Conservation (phyloP, 2,888 invertebrate species). For the Erebia aethiops region DNA sequence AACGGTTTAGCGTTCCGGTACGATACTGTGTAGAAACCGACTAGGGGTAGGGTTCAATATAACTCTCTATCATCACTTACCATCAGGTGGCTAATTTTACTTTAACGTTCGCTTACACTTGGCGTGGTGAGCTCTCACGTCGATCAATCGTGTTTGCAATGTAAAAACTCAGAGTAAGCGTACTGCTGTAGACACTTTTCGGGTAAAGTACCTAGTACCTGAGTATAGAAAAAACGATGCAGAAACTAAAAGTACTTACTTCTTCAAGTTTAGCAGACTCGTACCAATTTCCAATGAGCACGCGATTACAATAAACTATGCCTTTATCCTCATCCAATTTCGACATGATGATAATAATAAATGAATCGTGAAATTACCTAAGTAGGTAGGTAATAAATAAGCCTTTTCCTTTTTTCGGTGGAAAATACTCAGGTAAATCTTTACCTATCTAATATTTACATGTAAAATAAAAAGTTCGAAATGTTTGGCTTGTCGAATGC, state of each 20-base stretch:
- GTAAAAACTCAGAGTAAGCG: no score
- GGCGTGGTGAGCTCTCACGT: no score
- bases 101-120: no score
- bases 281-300: conserved; percentile 75
- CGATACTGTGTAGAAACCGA: no score
- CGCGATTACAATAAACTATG: conserved; percentile 69
- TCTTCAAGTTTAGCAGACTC: conserved; percentile 73
- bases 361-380: conserved; percentile 2
- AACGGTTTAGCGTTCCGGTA: no score
- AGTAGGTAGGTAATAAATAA: background rate
- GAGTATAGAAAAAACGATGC: background rate
- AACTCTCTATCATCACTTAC: no score
- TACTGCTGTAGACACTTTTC: background rate
- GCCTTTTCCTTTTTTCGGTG: background rate
- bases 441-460: background rate
- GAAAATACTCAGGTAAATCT: background rate
- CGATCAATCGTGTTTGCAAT: no score
- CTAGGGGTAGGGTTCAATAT: no score
- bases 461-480: background rate
- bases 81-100: no score
- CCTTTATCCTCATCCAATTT: conserved; percentile 65
- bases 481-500: background rate
- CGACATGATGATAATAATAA: conserved; percentile 42
- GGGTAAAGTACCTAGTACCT: background rate
- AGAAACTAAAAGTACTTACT: conserved; percentile 49